phyloP scores from a whole-genome alignment of 2,888 invertebrate genomes.

The Podabrus alpinus region DNA sequence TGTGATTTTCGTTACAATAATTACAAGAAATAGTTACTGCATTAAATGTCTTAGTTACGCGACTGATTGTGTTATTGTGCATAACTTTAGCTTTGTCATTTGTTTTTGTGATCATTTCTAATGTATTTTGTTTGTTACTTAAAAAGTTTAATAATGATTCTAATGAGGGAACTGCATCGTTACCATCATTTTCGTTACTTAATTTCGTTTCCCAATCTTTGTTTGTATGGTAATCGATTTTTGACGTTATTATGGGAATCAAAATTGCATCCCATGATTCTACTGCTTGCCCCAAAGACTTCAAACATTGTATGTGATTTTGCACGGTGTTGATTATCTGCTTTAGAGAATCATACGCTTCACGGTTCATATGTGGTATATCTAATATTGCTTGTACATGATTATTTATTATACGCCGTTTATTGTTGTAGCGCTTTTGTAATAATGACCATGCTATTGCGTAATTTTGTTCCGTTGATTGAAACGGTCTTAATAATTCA shows the following conservation, averaged over 20 bases:
- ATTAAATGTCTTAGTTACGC: background rate
- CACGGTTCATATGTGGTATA: background rate
- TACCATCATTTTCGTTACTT: constrained; percentile 7
- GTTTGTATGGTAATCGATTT: constrained; percentile 16
- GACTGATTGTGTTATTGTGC: background rate
- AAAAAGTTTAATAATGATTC: too few species aligned
- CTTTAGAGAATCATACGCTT: too few species aligned
- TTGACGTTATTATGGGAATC: constrained; percentile 18
- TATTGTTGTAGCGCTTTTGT: constrained; percentile 21
- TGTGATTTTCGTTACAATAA: background rate
- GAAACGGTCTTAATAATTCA: too few species aligned
- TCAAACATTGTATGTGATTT: too few species aligned
- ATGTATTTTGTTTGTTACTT: too few species aligned
- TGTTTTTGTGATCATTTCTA: too few species aligned
- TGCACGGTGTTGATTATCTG: too few species aligned
- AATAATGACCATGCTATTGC: too few species aligned
- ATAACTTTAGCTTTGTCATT: too few species aligned
- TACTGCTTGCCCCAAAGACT: constrained; percentile 21
- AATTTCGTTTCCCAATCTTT: background rate
- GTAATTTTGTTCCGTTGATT: too few species aligned
- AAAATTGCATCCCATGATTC: constrained; percentile 22
- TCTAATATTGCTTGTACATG: constrained; percentile 21
- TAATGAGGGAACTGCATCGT: background rate
- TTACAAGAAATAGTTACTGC: background rate
- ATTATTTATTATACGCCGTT: constrained; percentile 20